Conservation (phyloP, 2,113 vertebrate genomes). For the Agelaius tricolor region DNA sequence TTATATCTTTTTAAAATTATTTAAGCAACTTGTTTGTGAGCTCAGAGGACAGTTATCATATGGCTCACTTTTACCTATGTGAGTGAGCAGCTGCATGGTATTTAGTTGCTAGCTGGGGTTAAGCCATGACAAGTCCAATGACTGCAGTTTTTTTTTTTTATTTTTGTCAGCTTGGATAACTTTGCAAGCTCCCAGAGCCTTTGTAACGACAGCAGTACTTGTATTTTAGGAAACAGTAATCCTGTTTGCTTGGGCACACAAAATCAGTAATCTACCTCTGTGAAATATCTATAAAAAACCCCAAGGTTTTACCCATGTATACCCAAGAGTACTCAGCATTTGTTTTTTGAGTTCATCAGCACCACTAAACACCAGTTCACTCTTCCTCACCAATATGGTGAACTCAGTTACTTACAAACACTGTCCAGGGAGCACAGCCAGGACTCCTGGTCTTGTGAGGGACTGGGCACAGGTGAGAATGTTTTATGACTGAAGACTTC, state of each 20-base stretch:
- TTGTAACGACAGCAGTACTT: not conserved
- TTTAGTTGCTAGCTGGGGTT: not conserved
- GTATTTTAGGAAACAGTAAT: not conserved
- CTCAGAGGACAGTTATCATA: not conserved
- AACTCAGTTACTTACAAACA: not conserved
- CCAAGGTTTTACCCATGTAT: not conserved
- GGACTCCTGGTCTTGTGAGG: not conserved
- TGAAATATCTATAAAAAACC: not conserved
- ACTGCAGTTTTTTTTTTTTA: accelerated
- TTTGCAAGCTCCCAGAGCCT: not conserved
- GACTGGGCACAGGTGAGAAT: not conserved
- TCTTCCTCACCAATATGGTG: too few species aligned
- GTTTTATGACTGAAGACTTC: not conserved
- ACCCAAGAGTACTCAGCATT: not conserved
- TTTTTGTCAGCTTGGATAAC: not conserved
- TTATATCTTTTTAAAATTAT: not conserved
- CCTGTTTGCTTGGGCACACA: not conserved
- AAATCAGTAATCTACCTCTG: not conserved
- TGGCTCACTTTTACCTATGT: not conserved
- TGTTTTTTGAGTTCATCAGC: not conserved
- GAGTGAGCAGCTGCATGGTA: not conserved
- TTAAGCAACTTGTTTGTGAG: not conserved
- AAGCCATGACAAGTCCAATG: not conserved
- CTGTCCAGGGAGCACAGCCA: not conserved
- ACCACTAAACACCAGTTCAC: not conserved